Conservation (phyloP, 2,113 vertebrate genomes). For the Leucopternis melanops region DNA sequence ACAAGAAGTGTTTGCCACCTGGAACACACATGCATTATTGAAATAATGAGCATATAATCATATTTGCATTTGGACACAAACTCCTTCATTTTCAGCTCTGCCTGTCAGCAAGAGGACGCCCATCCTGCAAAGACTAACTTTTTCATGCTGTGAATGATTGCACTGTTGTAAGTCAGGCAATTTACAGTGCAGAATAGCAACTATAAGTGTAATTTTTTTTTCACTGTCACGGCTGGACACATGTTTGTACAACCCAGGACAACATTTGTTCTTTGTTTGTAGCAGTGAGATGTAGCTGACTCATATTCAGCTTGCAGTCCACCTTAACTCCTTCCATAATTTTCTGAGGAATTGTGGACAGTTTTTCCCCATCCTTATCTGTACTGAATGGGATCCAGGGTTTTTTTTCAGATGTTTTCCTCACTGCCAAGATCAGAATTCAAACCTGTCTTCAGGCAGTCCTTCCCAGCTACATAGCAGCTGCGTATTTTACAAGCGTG, state of each 20-base stretch:
- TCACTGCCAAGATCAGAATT: constrained; percentile 1
- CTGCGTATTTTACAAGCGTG: constrained; percentile 14
- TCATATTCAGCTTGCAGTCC: background rate
- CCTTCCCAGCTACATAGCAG: constrained; percentile 8
- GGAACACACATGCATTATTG: background rate
- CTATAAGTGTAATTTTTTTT: background rate
- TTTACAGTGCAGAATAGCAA: background rate
- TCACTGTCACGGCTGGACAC: too few species aligned
- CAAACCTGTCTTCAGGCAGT: constrained; percentile 15
- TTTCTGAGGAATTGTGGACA: background rate
- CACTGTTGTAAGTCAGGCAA: background rate
- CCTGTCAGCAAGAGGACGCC: background rate
- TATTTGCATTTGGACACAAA: background rate
- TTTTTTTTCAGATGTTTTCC: background rate
- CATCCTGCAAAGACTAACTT: background rate
- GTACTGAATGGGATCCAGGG: background rate
- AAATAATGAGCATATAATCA: background rate
- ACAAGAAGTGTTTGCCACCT: background rate
- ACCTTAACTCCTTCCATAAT: background rate
- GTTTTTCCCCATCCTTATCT: constrained; percentile 3
- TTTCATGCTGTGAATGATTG: background rate
- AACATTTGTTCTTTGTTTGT: too few species aligned
- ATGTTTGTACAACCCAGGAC: too few species aligned
- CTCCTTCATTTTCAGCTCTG: background rate
- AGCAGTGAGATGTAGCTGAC: too few species aligned